Conservation (phyloP, 2,888 invertebrate genomes). For the Drosophila monieri region DNA sequence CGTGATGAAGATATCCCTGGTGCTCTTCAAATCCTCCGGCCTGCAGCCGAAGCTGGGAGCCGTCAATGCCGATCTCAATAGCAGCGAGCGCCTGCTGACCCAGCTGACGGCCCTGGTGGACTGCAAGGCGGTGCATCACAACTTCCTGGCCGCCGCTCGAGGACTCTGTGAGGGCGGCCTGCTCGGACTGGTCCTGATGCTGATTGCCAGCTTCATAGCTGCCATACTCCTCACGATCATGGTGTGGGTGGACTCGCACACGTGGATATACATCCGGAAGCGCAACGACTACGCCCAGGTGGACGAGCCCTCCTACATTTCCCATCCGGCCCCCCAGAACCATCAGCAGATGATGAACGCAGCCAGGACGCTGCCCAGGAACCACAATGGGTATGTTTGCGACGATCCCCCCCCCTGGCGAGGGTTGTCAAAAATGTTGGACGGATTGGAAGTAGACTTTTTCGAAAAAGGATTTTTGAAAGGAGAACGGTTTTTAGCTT, state of each 20-base stretch:
- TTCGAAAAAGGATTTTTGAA: not conserved
- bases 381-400: slow-evolving; percentile 83
- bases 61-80: slow-evolving; percentile 90
- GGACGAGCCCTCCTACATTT: slow-evolving; percentile 89
- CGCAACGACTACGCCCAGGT: slow-evolving; percentile 92
- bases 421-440: not conserved
- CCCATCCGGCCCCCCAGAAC: slow-evolving; percentile 84
- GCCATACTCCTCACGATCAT: slow-evolving; percentile 95
- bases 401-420: slow-evolving; percentile 31
- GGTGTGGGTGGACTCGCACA: slow-evolving; percentile 97
- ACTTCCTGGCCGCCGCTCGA: slow-evolving; percentile 91
- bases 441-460: not conserved
- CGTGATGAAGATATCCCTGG: slow-evolving; percentile 83
- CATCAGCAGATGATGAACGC: slow-evolving; percentile 85
- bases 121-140: slow-evolving; percentile 92
- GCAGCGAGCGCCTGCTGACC: slow-evolving; percentile 89
- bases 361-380: slow-evolving; percentile 85
- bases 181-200: slow-evolving; percentile 92
- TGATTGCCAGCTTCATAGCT: slow-evolving; percentile 93
- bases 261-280: slow-evolving; percentile 97
- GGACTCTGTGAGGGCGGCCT: slow-evolving; percentile 93
- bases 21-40: slow-evolving; percentile 84
- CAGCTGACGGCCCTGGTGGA: slow-evolving; percentile 90
- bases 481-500: not conserved
- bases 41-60: slow-evolving; percentile 91